Evolutionary conservation across 2,113 vertebrate species (phyloP).

Genomic region (Panthera leo): DNA sequence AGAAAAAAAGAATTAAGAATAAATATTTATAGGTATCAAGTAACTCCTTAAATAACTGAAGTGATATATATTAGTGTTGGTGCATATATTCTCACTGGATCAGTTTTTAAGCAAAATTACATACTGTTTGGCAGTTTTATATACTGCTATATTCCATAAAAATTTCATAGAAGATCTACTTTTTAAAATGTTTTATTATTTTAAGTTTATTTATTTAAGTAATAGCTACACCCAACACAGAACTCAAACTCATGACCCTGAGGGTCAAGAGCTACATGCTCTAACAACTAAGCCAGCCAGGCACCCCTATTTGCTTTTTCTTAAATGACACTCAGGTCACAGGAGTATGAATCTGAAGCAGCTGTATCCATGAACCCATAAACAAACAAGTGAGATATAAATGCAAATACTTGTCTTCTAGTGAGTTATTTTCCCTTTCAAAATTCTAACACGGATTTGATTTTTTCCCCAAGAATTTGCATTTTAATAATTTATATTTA

Average conservation of each 20-base stretch:
- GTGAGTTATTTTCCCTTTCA: background rate
- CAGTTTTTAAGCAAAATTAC: slow-evolving; percentile 21
- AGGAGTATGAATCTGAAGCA: background rate
- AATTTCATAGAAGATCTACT: background rate
- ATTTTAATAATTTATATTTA: background rate
- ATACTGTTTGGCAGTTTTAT: background rate
- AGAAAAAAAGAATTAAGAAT: slow-evolving; percentile 39
- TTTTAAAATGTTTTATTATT: background rate
- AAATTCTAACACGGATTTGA: background rate
- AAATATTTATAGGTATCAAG: slow-evolving; percentile 16
- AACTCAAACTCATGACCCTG: background rate
- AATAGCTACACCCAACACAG: background rate
- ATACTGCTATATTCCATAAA: background rate
- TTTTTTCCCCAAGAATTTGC: background rate
- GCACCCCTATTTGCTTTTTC: background rate
- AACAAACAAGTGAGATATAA: background rate
- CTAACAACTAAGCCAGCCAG: background rate
- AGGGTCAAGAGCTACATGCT: background rate
- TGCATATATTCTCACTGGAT: background rate
- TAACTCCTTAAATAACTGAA: slow-evolving; percentile 48
- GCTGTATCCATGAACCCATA: background rate
- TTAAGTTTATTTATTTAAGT: background rate
- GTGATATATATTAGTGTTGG: background rate
- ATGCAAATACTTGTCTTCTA: background rate
- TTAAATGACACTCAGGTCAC: background rate